Base-by-base conservation (phyloP, 1,140 invertebrate genomes). In the Holotrichia oblita region DNA sequence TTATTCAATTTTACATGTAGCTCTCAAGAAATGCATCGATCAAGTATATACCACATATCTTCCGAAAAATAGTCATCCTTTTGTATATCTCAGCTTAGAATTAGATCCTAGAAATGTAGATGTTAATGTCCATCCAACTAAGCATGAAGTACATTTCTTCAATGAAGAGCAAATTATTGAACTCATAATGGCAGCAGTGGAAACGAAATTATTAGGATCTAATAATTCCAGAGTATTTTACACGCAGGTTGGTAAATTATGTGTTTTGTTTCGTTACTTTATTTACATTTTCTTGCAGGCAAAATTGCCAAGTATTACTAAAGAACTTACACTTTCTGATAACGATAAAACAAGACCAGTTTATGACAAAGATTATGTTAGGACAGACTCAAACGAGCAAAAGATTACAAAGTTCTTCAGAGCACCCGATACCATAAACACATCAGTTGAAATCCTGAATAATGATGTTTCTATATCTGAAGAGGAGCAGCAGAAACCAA, bases 121-220 rank as follows among this genome's bases (percentile, higher is more conserved):
- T 88, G 98, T 99, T 0, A 99, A 99, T 89, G 94, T 99, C 0
- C 98, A 99, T 88, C 98, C 98, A 17, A 99, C 97, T 0, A 99
- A 99, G 89, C 94, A 98, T 83, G 97, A 99, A 90, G 97, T 98
- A 0, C 92, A 95, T 82, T 99, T 99, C 87, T 89, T 99, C 42
- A 93, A 99, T 85, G 97, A 99, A 88, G 95, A 97, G 79, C 89
- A 92, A 79, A 97, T 99, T 40, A 92, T 98, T 81, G 94, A 97
- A 81, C 92, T 90, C 86, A 92, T 99, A 0, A 93, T 94, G 84
- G 87, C 88, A 61, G 90, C 90, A 17, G 87, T 99, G n/a, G 96
- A 99, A 85, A 89, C 89, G 10, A 93, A 92, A 85, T 86, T 98
- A 2, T 87, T 96, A 0, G 91, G 92, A 20, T 94, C 93, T 76